phyloP scores from a whole-genome alignment of 2,113 vertebrate genomes.

The Mobula birostris region DNA sequence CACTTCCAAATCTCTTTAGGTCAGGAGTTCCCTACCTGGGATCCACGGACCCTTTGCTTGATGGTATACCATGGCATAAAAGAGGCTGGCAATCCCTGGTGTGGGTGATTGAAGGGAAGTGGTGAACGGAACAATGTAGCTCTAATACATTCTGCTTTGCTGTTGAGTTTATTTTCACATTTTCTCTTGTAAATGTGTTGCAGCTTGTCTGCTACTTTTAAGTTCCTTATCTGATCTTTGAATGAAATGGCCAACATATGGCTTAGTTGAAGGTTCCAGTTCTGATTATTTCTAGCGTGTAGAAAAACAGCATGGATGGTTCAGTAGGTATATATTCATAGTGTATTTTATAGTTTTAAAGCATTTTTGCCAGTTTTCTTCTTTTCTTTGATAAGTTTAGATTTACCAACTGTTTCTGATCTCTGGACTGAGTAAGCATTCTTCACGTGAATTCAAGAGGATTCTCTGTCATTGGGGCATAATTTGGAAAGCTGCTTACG shows the following conservation, averaged over 20 bases:
- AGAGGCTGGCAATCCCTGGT: too few relatives aligned
- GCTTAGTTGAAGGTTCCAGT: background rate
- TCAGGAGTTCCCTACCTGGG: too few relatives aligned
- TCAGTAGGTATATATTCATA: background rate
- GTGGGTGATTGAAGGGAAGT: background rate
- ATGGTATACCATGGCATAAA: too few relatives aligned
- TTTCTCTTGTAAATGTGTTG: background rate
- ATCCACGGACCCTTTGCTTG: too few relatives aligned
- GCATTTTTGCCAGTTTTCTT: background rate
- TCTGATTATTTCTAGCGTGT: background rate
- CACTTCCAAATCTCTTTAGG: background rate
- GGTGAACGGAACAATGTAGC: background rate
- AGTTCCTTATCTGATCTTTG: background rate
- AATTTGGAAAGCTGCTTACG: background rate
- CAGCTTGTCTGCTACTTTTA: constrained; percentile 4
- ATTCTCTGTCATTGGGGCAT: background rate
- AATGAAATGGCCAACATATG: background rate
- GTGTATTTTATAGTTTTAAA: background rate
- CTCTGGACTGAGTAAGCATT: background rate
- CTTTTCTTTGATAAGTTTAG: background rate
- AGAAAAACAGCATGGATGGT: background rate
- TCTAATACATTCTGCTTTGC: background rate
- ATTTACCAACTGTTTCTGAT: background rate
- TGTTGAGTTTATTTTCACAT: background rate
- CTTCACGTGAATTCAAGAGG: background rate